Percentiles rank a stretch among this genome's conserved stretches.
These are phyloP conservation scores for Chrysomallon squamiferum DNA, from an alignment of 1,140 invertebrate genomes.

Conservation along the genomic window DNA sequence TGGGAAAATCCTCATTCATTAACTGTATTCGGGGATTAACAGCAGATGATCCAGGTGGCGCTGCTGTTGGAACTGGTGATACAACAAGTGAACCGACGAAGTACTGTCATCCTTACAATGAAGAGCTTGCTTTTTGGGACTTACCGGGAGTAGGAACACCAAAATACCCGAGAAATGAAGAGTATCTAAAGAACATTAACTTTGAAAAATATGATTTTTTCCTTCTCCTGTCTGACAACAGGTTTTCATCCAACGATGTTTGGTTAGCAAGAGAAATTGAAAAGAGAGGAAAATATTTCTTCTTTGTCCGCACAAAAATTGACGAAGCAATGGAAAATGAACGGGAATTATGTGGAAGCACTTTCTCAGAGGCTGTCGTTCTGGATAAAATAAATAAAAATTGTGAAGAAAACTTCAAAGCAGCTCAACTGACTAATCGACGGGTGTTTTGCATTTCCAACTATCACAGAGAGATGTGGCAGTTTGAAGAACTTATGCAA, in stretches of 20 bases:
- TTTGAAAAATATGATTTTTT: constrained; percentile 23
- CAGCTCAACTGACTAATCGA: not conserved
- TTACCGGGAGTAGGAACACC: constrained; percentile 21
- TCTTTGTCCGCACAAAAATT: constrained; percentile 21
- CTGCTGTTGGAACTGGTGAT: constrained; percentile 24
- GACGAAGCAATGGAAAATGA: constrained; percentile 14
- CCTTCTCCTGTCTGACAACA: constrained; percentile 14
- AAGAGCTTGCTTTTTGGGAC: constrained; percentile 20
- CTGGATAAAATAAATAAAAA: constrained; percentile 8
- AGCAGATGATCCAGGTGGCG: constrained; percentile 17
- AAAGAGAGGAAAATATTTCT: not conserved
- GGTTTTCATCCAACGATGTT: constrained; percentile 11
- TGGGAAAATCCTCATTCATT: constrained; percentile 29
- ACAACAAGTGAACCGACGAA: constrained; percentile 17
- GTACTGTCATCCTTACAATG: constrained; percentile 23
- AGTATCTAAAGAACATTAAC: constrained; percentile 2
- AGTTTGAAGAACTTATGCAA: constrained; percentile 10
- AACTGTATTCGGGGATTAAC: constrained; percentile 16
- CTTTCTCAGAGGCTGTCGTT: not conserved
- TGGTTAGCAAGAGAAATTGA: constrained; percentile 18
- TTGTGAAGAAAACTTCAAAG: constrained; percentile 12
- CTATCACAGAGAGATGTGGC: constrained; percentile 9
- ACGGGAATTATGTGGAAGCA: not conserved
- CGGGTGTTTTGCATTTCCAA: constrained; percentile 17
- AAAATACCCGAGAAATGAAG: constrained; percentile 1